Evolutionary conservation across 2,888 invertebrate species (phyloP), one percentile per base, ranked within the genome.

Genomic region (Drosophila mercatorum): DNA sequence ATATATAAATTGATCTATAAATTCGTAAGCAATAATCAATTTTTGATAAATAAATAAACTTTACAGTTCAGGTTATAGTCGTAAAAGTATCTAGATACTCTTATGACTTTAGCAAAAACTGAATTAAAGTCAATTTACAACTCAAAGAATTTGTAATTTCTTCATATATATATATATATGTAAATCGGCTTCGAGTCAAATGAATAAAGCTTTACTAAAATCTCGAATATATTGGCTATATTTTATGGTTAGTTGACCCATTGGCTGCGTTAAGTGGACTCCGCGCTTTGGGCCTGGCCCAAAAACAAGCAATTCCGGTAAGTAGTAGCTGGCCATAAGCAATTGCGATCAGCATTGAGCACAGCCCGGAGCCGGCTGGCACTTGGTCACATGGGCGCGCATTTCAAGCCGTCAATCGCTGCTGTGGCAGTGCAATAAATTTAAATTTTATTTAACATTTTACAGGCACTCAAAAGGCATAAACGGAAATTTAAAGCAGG

Each of bases 401-500:
- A 31, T 49, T 41, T 41, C 12, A 64, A 78, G 70, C 82, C 90
- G 86, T 89, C 90, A 85, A 88, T 88, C 85, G 90, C 52, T 40
- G 80, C 68, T 51, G 58, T 62, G 90, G 75, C 76, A 73, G 75
- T 68, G 86, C 77, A 89, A 86, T 89, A 89, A 89, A 89, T 89
- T 89, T 83, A 68, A 82, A 86, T 88, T 82, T 90, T 82, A 77
- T 88, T 90, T 78, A 83, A 81, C 86, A 86, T 89, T 86, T 90
- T 80, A 90, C 81, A 88, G 83, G 90, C 90, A 78, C 83, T 89
- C 83, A 78, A 78, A 90, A 88, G 81, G 83, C 90, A 90, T 90
- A 86, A 90, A 83, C 88, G 75, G 88, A 82, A 80, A 90, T 88
- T 86, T 90, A 83, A 86, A 80, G 89, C 84, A 89, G 77, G 74